Evolutionary conservation across 64 coral and sea anemone genomes (phyloP).

Genomic region (Actinia equina): DNA sequence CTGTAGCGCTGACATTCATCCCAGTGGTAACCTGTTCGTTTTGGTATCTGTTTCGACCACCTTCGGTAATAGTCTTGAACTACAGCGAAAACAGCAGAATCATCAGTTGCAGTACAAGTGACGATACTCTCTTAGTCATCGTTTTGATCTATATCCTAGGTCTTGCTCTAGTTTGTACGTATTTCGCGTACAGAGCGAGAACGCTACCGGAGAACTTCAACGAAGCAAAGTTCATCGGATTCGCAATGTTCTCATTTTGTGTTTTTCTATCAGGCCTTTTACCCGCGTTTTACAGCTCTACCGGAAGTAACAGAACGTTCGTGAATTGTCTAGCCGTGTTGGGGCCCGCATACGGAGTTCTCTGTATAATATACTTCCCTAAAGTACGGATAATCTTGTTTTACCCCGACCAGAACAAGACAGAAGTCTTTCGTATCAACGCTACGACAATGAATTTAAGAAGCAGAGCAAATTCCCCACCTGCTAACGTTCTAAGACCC

Average conservation of each 20-base stretch:
- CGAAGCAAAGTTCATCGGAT: slow-evolving; percentile 94
- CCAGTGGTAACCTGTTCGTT: slow-evolving; percentile 55
- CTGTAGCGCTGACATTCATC: slow-evolving; percentile 51
- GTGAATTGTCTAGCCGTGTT: slow-evolving; percentile 52
- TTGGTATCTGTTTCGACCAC: slow-evolving; percentile 65
- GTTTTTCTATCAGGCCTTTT: slow-evolving; percentile 74
- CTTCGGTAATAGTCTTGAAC: slow-evolving; percentile 14
- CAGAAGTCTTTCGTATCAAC: slow-evolving; percentile 67
- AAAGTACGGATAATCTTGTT: slow-evolving; percentile 82
- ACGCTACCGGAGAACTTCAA: slow-evolving; percentile 94
- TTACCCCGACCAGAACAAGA: slow-evolving; percentile 63
- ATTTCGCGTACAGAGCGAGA: slow-evolving; percentile 86
- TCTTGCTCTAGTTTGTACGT: slow-evolving; percentile 77
- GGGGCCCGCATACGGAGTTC: slow-evolving; percentile 37
- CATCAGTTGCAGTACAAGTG: slow-evolving; percentile 44
- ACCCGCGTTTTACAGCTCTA: slow-evolving; percentile 65
- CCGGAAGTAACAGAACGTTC: slow-evolving; percentile 51
- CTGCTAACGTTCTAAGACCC: slow-evolving; percentile 5
- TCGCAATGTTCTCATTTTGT: slow-evolving; percentile 94
- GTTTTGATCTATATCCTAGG: slow-evolving; percentile 62
- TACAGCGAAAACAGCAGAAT: slow-evolving; percentile 17
- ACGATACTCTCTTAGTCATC: slow-evolving; percentile 48
- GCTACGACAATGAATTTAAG: slow-evolving; percentile 37
- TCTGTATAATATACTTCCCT: slow-evolving; percentile 79
- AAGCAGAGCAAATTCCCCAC: slow-evolving; percentile 7